These are phyloP conservation scores for Hapalemur alaotrensis DNA, from an alignment of 2,797 vertebrate species.

Conservation along the genomic window DNA sequence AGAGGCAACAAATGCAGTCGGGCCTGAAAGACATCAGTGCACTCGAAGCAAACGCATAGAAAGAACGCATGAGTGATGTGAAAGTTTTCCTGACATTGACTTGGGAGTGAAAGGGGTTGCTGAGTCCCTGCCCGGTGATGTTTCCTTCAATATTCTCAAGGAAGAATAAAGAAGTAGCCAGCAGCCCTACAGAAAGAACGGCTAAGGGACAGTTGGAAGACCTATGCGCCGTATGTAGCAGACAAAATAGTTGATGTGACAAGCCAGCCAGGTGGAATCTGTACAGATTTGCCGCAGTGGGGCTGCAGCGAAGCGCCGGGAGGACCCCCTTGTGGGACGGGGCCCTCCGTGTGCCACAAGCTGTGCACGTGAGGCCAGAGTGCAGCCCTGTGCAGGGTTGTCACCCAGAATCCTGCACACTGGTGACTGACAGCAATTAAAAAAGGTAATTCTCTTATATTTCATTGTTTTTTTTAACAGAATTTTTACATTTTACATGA, in stretches of 20 bases:
- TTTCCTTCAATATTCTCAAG: not conserved
- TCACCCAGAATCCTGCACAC: not conserved
- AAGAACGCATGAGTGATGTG: not conserved
- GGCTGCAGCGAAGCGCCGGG: fast-evolving
- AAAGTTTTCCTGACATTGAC: not conserved
- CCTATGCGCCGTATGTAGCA: not conserved
- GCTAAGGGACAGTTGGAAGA: not conserved
- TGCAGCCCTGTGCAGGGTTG: not conserved
- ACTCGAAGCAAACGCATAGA: not conserved
- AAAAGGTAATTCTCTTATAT: not conserved
- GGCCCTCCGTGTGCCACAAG: too few species aligned
- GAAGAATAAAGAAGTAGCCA: not conserved
- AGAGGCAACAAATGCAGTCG: not conserved
- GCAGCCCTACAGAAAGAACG: not conserved
- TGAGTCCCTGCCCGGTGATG: not conserved
- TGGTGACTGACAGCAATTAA: not conserved
- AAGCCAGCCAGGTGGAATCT: not conserved
- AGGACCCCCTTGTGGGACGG: not conserved
- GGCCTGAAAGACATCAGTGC: not conserved
- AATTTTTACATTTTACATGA: not conserved
- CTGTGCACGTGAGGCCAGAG: fast-evolving
- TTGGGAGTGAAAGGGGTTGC: not conserved
- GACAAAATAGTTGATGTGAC: not conserved
- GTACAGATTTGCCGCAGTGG: too few species aligned
- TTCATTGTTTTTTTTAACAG: not conserved